phyloP scores from a whole-genome alignment of 2,797 vertebrate genomes.

The Siniperca undulata region DNA sequence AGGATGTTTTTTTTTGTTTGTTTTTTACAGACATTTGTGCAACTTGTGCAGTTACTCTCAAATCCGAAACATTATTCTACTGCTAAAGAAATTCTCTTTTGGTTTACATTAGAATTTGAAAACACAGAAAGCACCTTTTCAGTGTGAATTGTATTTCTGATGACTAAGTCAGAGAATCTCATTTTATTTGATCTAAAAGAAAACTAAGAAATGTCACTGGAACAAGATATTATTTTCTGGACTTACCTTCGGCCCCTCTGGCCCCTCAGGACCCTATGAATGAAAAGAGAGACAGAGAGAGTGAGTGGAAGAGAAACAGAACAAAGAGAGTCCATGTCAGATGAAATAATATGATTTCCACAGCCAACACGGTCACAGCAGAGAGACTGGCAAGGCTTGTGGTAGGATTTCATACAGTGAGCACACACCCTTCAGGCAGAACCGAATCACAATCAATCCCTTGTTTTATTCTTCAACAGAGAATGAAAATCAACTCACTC shows the following conservation, averaged over 20 bases:
- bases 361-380: slow-evolving; percentile 75
- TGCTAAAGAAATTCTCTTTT: slow-evolving; percentile 2
- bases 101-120: slow-evolving; percentile 13
- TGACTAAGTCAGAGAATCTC: slow-evolving; percentile 9
- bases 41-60: slow-evolving; percentile 18
- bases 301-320: slow-evolving; percentile 39
- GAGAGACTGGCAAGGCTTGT: slow-evolving; percentile 73
- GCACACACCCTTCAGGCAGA: slow-evolving; percentile 74
- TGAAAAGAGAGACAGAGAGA: slow-evolving; percentile 46
- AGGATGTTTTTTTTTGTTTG: not conserved
- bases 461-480: slow-evolving; percentile 67
- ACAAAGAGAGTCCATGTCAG: slow-evolving; percentile 58
- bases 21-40: slow-evolving; percentile 18
- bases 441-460: slow-evolving; percentile 70
- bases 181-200: slow-evolving; percentile 28
- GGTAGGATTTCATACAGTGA: slow-evolving; percentile 68
- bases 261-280: slow-evolving; percentile 93
- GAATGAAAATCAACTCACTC: slow-evolving; percentile 48
- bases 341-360: slow-evolving; percentile 81
- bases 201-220: slow-evolving; percentile 14
- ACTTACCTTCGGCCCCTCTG: slow-evolving; percentile 93
- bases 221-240: slow-evolving; percentile 54
- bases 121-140: not conserved
- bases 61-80: slow-evolving; percentile 43
- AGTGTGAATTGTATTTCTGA: not conserved